A percentile compares a stretch with the other conserved stretches of the same genome.
Conservation (phyloP, 2,113 vertebrate species). For the Ammodytes marinus region DNA sequence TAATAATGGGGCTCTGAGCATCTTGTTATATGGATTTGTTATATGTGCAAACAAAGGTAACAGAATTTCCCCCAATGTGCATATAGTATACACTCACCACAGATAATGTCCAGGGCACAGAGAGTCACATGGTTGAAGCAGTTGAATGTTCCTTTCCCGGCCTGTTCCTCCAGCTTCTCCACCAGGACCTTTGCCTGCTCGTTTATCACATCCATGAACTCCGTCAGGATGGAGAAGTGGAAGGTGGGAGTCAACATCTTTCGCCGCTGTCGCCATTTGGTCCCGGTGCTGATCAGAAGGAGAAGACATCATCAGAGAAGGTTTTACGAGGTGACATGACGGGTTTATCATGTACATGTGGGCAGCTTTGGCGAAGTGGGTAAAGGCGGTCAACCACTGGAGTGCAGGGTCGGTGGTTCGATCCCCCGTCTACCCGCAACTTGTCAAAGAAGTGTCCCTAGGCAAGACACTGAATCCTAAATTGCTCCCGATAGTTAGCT, state of each 20-base stretch:
- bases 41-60: background rate
- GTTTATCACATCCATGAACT: slow-evolving; percentile 97
- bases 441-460: no score
- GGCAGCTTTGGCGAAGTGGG: no score
- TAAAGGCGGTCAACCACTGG: no score
- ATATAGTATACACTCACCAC: slow-evolving; percentile 85
- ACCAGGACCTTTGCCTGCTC: slow-evolving; percentile 92
- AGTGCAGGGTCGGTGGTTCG: no score
- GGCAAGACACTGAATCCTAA: no score
- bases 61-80: background rate
- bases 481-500: no score
- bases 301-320: no score
- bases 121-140: slow-evolving; percentile 89
- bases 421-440: no score
- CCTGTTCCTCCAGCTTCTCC: slow-evolving; percentile 88
- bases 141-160: slow-evolving; percentile 89
- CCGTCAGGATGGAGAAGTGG: slow-evolving; percentile 93
- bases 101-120: slow-evolving; percentile 96
- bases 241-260: slow-evolving; percentile 98
- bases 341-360: no score
- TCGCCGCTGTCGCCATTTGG: slow-evolving; percentile 92
- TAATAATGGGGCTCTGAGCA: background rate
- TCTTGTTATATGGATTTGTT: background rate
- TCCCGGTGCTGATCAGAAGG: slow-evolving; percentile 85
- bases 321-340: no score